phyloP scores from a whole-genome alignment of 1,140 invertebrate genomes.

The Acromyrmex heyeri region DNA sequence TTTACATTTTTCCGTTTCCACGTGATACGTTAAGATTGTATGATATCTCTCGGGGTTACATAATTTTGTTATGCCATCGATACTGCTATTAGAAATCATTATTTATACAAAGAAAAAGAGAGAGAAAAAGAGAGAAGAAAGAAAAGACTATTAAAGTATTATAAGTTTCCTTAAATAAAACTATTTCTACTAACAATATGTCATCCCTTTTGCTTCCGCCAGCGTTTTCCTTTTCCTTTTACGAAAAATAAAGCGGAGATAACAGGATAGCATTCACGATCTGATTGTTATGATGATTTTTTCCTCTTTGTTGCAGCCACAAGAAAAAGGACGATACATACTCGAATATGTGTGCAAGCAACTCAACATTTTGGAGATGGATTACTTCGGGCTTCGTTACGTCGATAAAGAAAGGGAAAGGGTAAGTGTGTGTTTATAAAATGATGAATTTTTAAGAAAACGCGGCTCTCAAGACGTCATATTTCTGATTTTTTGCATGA shows the following conservation, averaged over 20 bases:
- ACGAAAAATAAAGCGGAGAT: neutral
- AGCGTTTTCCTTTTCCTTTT: neutral
- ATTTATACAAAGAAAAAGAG: conserved; percentile 10
- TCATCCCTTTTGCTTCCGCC: neutral
- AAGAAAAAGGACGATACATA: conserved; percentile 97
- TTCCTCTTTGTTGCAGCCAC: conserved; percentile 89
- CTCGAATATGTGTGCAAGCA: conserved; percentile 97
- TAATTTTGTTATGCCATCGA: conserved; percentile 6
- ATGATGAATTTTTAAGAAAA: neutral
- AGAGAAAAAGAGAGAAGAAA: conserved; percentile 2
- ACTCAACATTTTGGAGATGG: conserved; percentile 97
- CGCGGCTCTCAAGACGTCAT: neutral
- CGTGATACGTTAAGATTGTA: conserved; percentile 14
- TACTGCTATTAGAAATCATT: conserved; percentile 23
- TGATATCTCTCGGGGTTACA: neutral
- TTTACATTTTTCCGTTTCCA: neutral
- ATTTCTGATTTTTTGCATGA: neutral
- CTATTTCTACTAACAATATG: neutral
- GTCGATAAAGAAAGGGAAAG: conserved; percentile 97
- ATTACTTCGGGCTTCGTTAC: conserved; percentile 98
- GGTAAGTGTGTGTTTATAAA: conserved; percentile 88
- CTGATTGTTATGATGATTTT: conserved; percentile 10
- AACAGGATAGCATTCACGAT: too few species aligned
- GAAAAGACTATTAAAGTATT: neutral
- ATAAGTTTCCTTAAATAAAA: neutral